These are phyloP conservation scores for Rhopalosiphum padi DNA, from an alignment of 1,140 invertebrate genomes.

Conservation along the genomic window DNA sequence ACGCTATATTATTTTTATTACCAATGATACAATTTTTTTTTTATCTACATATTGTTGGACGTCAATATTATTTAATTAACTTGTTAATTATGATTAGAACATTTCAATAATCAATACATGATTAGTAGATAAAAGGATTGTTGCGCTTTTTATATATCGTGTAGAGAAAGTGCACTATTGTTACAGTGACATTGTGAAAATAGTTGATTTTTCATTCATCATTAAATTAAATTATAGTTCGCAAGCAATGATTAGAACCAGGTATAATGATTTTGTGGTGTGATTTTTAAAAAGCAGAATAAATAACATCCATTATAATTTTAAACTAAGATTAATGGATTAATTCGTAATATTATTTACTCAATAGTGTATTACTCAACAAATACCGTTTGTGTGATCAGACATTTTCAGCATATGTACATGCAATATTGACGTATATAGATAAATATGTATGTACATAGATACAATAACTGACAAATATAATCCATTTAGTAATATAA, in stretches of 20 bases:
- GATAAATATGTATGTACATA: too few relatives aligned
- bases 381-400: not conserved
- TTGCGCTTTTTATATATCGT: constrained; percentile 18
- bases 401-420: not conserved
- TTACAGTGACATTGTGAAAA: not conserved
- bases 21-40: not conserved
- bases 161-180: not conserved
- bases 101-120: not conserved
- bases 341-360: not conserved
- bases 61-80: not conserved
- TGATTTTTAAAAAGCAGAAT: not conserved
- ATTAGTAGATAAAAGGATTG: not conserved
- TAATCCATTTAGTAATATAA: not conserved
- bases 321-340: not conserved
- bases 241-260: not conserved
- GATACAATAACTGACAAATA: not conserved
- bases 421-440: not conserved
- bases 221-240: constrained; percentile 46
- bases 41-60: not conserved
- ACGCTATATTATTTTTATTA: too few relatives aligned
- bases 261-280: not conserved
- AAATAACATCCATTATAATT: not conserved
- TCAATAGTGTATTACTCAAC: not conserved
- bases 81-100: not conserved
- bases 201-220: constrained; percentile 34